Evolutionary conservation across 1,140 invertebrate species (phyloP).

Genomic region (Bombus waltoni): DNA sequence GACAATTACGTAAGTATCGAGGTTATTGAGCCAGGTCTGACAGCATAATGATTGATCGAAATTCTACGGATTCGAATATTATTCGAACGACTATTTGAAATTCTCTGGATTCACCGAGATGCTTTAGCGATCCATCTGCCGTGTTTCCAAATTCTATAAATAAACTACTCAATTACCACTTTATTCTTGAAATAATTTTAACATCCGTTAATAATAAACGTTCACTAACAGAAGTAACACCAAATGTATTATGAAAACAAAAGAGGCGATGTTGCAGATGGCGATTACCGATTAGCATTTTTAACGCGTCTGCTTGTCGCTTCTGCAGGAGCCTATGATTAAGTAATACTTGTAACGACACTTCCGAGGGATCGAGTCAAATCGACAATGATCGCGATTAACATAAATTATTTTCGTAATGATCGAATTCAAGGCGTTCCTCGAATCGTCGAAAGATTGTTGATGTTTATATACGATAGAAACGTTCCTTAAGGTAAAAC

Average conservation of each 20-base stretch:
- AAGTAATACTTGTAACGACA: background rate
- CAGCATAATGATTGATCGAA: background rate
- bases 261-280: background rate
- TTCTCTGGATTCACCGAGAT: background rate
- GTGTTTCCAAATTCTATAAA: background rate
- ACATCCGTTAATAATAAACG: background rate
- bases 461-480: no score
- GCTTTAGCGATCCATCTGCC: no score
- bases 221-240: background rate
- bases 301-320: background rate
- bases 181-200: background rate
- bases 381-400: background rate
- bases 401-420: conserved; percentile 4
- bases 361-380: background rate
- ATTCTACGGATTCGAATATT: background rate
- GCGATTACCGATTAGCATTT: conserved; percentile 10
- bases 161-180: background rate
- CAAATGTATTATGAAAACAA: background rate
- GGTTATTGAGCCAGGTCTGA: background rate
- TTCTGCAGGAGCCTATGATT: background rate
- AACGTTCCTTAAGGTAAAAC: background rate
- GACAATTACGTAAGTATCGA: background rate
- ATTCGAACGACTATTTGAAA: background rate
- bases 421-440: background rate
- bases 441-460: background rate